Evolutionary conservation across 2,888 invertebrate species (phyloP).

Genomic region (Toxonevra muliebris): DNA sequence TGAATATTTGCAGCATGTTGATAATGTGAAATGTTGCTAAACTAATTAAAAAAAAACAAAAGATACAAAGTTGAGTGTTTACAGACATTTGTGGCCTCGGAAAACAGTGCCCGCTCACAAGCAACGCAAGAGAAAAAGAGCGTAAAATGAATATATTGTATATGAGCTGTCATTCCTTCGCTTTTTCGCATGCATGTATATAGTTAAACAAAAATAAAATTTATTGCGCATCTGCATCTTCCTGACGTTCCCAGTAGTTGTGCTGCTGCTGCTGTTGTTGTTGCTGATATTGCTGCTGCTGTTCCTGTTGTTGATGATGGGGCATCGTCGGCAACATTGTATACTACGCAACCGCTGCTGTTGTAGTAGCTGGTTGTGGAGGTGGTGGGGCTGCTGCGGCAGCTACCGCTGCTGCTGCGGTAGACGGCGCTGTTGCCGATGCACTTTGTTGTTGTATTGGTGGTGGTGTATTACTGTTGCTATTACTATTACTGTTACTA

Average conservation of each 20-base stretch:
- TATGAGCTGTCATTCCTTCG: no score
- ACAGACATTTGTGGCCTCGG: no score
- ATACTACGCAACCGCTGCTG: constrained; percentile 65
- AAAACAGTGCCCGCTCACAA: no score
- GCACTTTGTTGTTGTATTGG: constrained; percentile 28
- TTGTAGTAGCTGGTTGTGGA: constrained; percentile 54
- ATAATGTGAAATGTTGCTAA: constrained; percentile 31
- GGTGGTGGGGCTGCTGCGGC: constrained; percentile 51
- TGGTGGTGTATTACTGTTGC: constrained; percentile 33
- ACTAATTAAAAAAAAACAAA: background rate
- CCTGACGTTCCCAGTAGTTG: no score
- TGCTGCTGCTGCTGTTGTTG: constrained; percentile 11
- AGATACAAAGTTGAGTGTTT: no score
- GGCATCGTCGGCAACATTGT: constrained; percentile 55
- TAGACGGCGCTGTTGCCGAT: constrained; percentile 35
- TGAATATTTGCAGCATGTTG: background rate
- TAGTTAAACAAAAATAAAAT: constrained; percentile 23
- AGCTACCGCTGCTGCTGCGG: constrained; percentile 45
- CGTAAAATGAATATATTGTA: no score
- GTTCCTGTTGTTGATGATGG: constrained; percentile 44
- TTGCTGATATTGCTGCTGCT: constrained; percentile 34
- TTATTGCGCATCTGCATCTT: constrained; percentile 16
- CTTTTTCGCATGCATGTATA: background rate
- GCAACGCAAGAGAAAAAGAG: no score
- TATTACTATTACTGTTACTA: constrained; percentile 33